These are phyloP conservation scores for Corydoras maculifer DNA, from an alignment of 2,113 vertebrate species.

Conservation along the genomic window DNA sequence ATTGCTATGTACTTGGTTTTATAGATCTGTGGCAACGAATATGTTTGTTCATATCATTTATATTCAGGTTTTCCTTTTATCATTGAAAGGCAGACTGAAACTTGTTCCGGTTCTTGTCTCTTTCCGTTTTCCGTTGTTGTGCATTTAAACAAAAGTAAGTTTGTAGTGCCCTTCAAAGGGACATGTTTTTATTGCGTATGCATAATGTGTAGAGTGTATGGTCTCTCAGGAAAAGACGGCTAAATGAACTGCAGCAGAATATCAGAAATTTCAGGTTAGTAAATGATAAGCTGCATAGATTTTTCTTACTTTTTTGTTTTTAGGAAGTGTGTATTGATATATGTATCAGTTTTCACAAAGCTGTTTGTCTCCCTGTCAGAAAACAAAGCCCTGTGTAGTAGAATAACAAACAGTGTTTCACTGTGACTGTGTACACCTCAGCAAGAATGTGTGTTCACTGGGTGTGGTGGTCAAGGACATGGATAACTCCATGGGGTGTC, in stretches of 20 bases:
- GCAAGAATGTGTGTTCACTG: constrained; percentile 5
- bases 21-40: no score
- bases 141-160: background rate
- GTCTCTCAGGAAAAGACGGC: constrained; percentile 46
- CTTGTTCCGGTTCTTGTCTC: no score
- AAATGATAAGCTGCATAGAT: constrained; percentile 24
- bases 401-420: constrained; percentile 11
- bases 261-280: constrained; percentile 52
- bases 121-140: background rate
- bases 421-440: constrained; percentile 2
- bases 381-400: background rate
- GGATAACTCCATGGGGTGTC: constrained; percentile 9
- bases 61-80: background rate
- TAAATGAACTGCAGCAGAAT: constrained; percentile 44
- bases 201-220: constrained; percentile 39
- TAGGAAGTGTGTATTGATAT: background rate
- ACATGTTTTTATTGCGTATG: constrained; percentile 15
- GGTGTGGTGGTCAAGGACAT: constrained; percentile 21
- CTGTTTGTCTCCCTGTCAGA: constrained; percentile 14
- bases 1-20: no score
- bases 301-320: background rate
- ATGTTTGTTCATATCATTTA: background rate
- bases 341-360: constrained; percentile 21
- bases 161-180: constrained; percentile 1
- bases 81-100: no score